Conservation (phyloP, 1,140 invertebrate species). For the Triops longicaudatus region DNA sequence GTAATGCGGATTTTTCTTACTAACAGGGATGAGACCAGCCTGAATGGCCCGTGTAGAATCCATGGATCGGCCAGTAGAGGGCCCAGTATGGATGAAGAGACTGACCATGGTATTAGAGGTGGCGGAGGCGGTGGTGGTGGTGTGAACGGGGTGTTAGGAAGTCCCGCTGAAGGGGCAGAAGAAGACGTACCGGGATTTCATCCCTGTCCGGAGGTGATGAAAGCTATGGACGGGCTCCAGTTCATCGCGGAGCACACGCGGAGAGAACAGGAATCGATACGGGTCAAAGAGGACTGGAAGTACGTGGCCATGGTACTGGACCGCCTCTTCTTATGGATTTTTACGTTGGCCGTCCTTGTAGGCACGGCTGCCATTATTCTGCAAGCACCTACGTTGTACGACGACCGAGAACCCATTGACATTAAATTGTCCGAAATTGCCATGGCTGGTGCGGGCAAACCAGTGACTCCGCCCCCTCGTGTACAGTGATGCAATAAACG, state of each 20-base stretch:
- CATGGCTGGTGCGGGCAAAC: constrained; percentile 25
- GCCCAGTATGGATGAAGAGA: background rate
- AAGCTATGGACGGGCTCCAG: constrained; percentile 80
- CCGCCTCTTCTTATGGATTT: constrained; percentile 92
- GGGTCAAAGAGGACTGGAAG: constrained; percentile 93
- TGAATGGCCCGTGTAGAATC: background rate
- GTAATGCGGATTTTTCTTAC: background rate
- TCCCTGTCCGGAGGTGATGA: constrained; percentile 81
- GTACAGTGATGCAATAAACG: background rate
- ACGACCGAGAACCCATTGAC: constrained; percentile 64
- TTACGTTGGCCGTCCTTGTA: constrained; percentile 85
- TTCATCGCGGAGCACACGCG: constrained; percentile 90
- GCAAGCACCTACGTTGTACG: constrained; percentile 83
- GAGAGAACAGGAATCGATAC: constrained; percentile 80
- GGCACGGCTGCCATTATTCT: constrained; percentile 89
- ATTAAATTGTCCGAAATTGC: constrained; percentile 32
- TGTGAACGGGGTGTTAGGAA: background rate
- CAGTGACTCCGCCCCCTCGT: background rate
- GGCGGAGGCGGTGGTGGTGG: background rate
- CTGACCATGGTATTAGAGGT: background rate
- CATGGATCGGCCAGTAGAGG: background rate
- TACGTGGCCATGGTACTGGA: constrained; percentile 98
- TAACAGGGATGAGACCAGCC: background rate
- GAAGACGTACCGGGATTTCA: constrained; percentile 55
- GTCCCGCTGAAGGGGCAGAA: background rate